Evolutionary conservation across 2,888 invertebrate species (phyloP).

Genomic region (Trissoscelio sp.): DNA sequence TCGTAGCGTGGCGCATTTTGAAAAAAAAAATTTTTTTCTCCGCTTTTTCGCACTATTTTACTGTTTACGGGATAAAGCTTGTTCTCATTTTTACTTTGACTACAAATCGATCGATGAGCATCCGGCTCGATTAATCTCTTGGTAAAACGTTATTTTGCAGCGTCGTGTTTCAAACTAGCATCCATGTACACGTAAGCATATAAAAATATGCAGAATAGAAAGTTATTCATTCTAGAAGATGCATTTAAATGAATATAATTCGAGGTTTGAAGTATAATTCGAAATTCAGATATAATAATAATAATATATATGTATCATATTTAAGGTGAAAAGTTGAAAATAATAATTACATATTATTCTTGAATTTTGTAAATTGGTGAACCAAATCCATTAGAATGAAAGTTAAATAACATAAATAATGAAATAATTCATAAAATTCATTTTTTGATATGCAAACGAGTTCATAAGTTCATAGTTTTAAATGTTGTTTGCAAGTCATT

Average conservation of each 20-base stretch:
- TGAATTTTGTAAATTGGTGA: too few species aligned
- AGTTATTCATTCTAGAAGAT: too few species aligned
- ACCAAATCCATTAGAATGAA: too few species aligned
- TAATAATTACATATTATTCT: too few species aligned
- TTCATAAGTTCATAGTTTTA: background rate
- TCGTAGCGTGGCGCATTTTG: too few species aligned
- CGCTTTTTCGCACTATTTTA: conserved; percentile 53
- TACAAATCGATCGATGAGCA: conserved; percentile 70
- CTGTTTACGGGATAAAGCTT: conserved; percentile 67
- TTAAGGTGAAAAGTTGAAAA: too few species aligned
- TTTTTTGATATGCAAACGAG: background rate
- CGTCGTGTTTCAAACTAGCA: conserved; percentile 57
- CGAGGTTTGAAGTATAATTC: too few species aligned
- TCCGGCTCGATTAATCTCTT: conserved; percentile 70
- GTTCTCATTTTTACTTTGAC: conserved; percentile 70
- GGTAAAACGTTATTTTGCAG: conserved; percentile 67
- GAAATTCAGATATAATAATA: too few species aligned
- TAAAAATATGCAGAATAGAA: conserved; percentile 42
- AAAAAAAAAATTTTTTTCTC: background rate
- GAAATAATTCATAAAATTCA: too few species aligned
- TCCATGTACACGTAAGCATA: conserved; percentile 10
- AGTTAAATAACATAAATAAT: too few species aligned
- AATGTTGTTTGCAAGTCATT: conserved; percentile 9
- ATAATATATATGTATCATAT: too few species aligned
- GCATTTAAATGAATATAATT: too few species aligned